A percentile compares a stretch with the other conserved stretches of the same genome.
phyloP scores from a whole-genome alignment of 2,888 invertebrate species.

The Drosophila atripex region DNA sequence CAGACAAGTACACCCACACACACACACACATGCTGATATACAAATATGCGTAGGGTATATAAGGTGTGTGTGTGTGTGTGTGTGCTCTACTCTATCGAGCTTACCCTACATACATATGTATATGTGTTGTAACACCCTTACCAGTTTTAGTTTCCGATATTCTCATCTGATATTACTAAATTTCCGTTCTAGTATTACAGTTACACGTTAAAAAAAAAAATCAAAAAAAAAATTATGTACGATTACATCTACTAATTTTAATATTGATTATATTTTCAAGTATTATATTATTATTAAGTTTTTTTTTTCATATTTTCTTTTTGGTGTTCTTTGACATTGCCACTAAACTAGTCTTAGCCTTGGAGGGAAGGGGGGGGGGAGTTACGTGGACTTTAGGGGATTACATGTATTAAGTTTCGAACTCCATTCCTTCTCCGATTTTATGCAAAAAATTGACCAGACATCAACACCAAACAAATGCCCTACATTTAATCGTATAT shows the following conservation, averaged over 20 bases:
- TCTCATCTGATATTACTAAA: conserved; percentile 21
- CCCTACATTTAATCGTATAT: conserved; percentile 55
- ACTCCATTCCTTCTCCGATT: not conserved
- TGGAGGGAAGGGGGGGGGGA: conserved; percentile 7
- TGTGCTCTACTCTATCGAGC: conserved; percentile 1
- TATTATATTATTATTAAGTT: conserved; percentile 6
- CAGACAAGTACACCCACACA: too few relatives aligned
- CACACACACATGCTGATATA: conserved; percentile 23
- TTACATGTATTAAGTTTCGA: not conserved
- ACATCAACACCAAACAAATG: conserved; percentile 67
- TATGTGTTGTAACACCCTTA: conserved; percentile 5
- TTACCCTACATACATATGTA: conserved; percentile 4
- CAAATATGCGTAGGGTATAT: conserved; percentile 3
- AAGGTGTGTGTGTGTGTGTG: conserved; percentile 12
- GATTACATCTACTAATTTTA: conserved; percentile 40
- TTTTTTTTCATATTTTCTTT: conserved; percentile 16
- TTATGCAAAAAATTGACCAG: conserved; percentile 65
- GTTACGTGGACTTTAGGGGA: not conserved
- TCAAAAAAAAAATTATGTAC: conserved; percentile 45
- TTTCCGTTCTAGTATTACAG: conserved; percentile 19
- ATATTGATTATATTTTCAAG: conserved; percentile 62
- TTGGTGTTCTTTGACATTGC: conserved; percentile 63
- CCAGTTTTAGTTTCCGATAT: conserved; percentile 12
- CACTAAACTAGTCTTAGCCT: conserved; percentile 53
- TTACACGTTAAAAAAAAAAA: conserved; percentile 22